phyloP scores from a whole-genome alignment of 2,888 invertebrate genomes.

The Tenthredo notha region DNA sequence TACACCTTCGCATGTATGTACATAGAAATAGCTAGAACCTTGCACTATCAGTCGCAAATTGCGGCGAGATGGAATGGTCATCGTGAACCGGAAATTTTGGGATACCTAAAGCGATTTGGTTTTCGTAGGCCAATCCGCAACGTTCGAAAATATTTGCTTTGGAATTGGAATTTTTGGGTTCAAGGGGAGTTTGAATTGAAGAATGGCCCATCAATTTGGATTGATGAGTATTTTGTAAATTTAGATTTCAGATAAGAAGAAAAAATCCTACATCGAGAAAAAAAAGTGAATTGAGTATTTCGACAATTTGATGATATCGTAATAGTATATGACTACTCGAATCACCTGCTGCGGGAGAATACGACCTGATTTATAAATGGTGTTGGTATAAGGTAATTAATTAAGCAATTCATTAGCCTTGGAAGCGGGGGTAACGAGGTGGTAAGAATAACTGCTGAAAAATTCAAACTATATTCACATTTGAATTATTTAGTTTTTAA shows the following conservation, averaged over 20 bases:
- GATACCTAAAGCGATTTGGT: background rate
- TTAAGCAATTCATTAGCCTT: conserved; percentile 63
- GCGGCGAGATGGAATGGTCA: background rate
- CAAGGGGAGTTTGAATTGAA: background rate
- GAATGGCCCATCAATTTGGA: background rate
- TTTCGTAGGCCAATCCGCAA: background rate
- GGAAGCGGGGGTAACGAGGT: conserved; percentile 50
- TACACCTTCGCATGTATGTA: background rate
- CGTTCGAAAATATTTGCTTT: background rate
- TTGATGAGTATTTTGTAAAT: background rate
- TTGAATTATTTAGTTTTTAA: conserved; percentile 25
- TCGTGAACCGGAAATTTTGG: conserved; percentile 27
- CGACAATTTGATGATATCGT: background rate
- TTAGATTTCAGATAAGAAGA: background rate
- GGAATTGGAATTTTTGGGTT: background rate
- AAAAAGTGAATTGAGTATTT: background rate
- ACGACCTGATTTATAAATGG: conserved; percentile 12
- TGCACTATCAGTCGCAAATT: conserved; percentile 4
- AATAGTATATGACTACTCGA: background rate
- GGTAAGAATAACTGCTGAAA: conserved; percentile 60
- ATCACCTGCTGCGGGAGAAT: background rate
- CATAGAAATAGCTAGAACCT: background rate
- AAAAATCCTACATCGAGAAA: background rate
- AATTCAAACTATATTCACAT: conserved; percentile 54
- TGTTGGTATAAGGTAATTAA: conserved; percentile 58